Evolutionary conservation across 2,113 vertebrate species (phyloP).

Genomic region (Periophthalmus modestus): DNA sequence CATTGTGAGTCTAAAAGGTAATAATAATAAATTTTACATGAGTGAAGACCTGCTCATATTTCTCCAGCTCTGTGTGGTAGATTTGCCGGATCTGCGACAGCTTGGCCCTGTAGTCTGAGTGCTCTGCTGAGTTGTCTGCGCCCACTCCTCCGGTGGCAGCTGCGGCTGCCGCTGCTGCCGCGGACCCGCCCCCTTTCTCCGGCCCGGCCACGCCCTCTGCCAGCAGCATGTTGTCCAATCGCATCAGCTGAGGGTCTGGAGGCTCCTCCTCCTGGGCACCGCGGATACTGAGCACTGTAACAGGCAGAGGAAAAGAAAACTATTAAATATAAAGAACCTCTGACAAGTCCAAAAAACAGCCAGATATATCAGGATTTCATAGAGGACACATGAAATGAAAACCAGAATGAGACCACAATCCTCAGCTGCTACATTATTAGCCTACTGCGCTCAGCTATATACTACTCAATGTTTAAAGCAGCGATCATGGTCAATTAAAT

Average conservation of each 20-base stretch:
- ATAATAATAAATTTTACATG: constrained; percentile 25
- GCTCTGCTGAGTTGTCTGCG: constrained; percentile 93
- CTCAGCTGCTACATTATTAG: neutral
- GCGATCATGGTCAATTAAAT: neutral
- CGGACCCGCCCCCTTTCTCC: constrained; percentile 77
- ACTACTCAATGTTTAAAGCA: neutral
- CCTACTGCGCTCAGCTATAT: neutral
- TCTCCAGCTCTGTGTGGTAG: constrained; percentile 99
- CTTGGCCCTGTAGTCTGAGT: constrained; percentile 97
- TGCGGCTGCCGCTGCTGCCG: constrained; percentile 79
- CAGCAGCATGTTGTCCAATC: constrained; percentile 98
- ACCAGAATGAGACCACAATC: neutral
- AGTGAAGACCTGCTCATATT: constrained; percentile 92
- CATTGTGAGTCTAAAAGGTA: constrained; percentile 8
- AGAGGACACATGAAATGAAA: neutral
- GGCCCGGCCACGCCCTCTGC: constrained; percentile 95
- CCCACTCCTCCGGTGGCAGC: constrained; percentile 87
- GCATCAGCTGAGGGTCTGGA: constrained; percentile 96
- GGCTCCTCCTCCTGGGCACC: constrained; percentile 97
- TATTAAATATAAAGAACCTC: neutral
- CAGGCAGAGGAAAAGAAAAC: constrained; percentile 22
- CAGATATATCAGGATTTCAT: neutral
- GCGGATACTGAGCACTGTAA: constrained; percentile 94
- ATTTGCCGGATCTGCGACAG: constrained; percentile 96
- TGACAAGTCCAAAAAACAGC: neutral